Conservation (phyloP, 2,113 vertebrate genomes). For the Eudyptes chrysolophus region DNA sequence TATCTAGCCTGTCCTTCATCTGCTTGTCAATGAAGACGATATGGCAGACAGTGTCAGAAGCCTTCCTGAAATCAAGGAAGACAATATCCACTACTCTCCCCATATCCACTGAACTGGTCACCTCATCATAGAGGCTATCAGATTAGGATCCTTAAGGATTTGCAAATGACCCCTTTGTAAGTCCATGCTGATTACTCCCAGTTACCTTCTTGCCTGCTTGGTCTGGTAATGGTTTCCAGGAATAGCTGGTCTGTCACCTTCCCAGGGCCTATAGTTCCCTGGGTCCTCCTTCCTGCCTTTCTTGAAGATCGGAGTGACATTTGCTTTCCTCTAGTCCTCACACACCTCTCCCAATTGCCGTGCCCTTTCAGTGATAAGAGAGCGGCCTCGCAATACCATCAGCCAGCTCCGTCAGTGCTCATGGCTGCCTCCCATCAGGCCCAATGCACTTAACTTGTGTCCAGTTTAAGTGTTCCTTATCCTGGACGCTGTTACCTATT, state of each 20-base stretch:
- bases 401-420: neutral
- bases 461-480: neutral
- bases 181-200: neutral
- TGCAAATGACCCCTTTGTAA: neutral
- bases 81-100: neutral
- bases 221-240: neutral
- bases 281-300: neutral
- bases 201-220: neutral
- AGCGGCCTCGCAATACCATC: fast-evolving
- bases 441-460: fast-evolving
- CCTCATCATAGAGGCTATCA: neutral
- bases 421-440: neutral
- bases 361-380: no score
- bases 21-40: neutral
- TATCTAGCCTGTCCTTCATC: neutral
- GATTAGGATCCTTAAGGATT: neutral
- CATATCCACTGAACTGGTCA: neutral
- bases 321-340: neutral
- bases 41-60: neutral
- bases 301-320: neutral
- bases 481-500: no score
- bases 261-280: neutral
- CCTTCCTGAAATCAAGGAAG: neutral
- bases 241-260: neutral
- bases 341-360: neutral